Percentiles rank a stretch among this genome's conserved stretches.
Evolutionary conservation across 2,113 vertebrate species (phyloP).

Genomic region (Herpetotheres cachinnans): DNA sequence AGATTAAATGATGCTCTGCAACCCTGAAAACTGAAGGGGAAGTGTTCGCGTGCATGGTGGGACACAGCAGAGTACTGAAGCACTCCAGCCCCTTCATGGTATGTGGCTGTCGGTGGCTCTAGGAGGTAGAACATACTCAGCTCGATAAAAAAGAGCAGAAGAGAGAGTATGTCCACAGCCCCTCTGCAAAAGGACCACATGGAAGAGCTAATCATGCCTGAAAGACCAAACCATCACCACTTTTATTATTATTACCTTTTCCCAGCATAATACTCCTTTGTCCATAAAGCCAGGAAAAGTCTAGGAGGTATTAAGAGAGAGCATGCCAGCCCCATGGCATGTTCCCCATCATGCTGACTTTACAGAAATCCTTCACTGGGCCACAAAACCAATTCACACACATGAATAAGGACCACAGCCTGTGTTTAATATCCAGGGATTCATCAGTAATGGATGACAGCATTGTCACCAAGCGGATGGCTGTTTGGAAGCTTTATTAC

Average conservation of each 20-base stretch:
- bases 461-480: neutral
- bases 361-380: neutral
- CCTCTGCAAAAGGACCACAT: neutral
- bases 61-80: neutral
- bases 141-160: neutral
- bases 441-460: neutral
- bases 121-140: neutral
- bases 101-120: neutral
- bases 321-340: neutral
- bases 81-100: neutral
- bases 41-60: accelerated
- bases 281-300: neutral
- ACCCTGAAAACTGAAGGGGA: neutral
- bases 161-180: neutral
- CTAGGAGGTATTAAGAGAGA: neutral
- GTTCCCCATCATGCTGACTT: neutral
- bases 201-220: neutral
- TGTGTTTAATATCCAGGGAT: neutral
- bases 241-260: neutral
- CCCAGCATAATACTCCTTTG: neutral
- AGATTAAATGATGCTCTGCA: neutral
- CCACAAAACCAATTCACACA: neutral
- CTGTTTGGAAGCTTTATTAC: neutral
- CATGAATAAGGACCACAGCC: neutral
- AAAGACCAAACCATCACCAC: neutral